These are phyloP conservation scores for Polyergus mexicanus DNA, from an alignment of 1,140 invertebrate species.

Conservation along the genomic window DNA sequence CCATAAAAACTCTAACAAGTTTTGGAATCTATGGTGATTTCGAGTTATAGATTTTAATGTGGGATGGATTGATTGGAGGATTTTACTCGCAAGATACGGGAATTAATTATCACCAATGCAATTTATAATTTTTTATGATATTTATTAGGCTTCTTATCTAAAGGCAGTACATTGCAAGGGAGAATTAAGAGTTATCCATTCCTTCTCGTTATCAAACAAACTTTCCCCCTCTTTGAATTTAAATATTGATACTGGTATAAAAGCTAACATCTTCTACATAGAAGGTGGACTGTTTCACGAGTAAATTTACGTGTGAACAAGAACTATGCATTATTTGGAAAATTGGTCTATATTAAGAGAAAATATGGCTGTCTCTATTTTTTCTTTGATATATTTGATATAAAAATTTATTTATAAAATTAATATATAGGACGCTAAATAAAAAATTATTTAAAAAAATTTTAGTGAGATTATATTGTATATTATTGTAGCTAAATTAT, in stretches of 20 bases:
- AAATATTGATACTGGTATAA: slow-evolving; percentile 18
- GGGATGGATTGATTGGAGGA: not conserved
- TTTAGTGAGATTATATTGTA: not conserved
- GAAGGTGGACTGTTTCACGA: not conserved
- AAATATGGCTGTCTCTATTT: not conserved
- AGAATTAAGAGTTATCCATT: not conserved
- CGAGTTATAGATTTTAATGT: not conserved
- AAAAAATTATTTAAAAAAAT: not conserved
- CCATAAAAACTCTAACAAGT: not conserved
- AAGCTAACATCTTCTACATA: slow-evolving; percentile 3
- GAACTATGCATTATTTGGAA: not conserved
- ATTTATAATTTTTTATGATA: not conserved
- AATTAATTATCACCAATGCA: not conserved
- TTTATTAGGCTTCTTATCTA: not conserved
- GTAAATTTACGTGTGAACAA: not conserved
- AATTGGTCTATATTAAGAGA: not conserved
- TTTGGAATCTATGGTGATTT: not conserved
- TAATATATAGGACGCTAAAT: not conserved
- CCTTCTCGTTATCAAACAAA: slow-evolving; percentile 4
- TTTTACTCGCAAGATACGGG: not conserved
- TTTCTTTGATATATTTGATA: not conserved
- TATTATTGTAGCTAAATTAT: slow-evolving; percentile 1
- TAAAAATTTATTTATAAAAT: slow-evolving; percentile 9
- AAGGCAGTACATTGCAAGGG: not conserved
- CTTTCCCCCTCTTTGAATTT: slow-evolving; percentile 14